Conservation (phyloP, 2,113 vertebrate genomes). For the Riparia riparia region DNA sequence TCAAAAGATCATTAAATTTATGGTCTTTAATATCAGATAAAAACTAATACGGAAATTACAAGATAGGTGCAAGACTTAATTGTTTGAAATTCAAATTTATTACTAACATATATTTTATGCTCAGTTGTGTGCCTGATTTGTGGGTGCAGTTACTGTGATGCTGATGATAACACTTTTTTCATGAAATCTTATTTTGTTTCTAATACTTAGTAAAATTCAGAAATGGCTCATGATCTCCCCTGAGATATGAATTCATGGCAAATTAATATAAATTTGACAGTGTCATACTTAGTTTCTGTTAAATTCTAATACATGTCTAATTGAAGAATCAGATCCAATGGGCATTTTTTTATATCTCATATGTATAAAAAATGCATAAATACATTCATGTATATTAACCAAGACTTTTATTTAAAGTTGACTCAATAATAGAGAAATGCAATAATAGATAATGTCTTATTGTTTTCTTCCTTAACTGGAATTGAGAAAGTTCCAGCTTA, state of each 20-base stretch:
- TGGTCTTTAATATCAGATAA: not conserved
- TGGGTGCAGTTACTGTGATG: not conserved
- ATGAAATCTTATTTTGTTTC: slow-evolving; percentile 15
- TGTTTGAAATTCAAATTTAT: not conserved
- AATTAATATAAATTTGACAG: not conserved
- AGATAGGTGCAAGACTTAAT: not conserved
- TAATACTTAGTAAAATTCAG: not conserved
- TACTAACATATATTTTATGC: not conserved
- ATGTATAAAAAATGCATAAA: not conserved
- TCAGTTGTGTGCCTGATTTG: not conserved
- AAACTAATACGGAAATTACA: not conserved
- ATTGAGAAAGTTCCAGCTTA: not conserved
- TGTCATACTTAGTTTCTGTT: not conserved
- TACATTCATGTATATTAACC: not conserved
- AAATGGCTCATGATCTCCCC: not conserved
- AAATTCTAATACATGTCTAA: not conserved
- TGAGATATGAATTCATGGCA: not conserved
- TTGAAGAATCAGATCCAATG: slow-evolving; percentile 1
- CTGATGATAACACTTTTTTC: not conserved
- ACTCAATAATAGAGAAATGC: not conserved
- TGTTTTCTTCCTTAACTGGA: not conserved
- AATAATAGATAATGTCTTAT: not conserved
- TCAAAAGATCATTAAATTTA: not conserved
- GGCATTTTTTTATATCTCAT: not conserved
- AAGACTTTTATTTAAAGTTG: not conserved